Conservation (phyloP, 1,140 invertebrate species). For the Drosophila erecta region DNA sequence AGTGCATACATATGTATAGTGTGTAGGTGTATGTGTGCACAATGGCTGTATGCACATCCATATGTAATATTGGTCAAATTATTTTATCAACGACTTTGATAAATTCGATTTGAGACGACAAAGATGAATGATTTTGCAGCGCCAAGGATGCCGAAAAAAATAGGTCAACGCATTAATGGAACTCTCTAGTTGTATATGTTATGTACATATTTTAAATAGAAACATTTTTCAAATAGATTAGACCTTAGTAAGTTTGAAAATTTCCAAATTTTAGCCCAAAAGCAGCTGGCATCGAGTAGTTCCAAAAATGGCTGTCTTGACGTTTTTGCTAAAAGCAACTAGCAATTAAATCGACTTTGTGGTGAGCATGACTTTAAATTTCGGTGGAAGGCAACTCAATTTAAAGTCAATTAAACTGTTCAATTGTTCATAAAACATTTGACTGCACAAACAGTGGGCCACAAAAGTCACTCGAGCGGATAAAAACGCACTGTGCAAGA, state of each 20-base stretch:
- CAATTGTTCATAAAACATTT: conserved; percentile 50
- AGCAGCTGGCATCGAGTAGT: background rate
- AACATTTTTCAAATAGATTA: no score
- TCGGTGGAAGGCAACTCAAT: conserved; percentile 37
- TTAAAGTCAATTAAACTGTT: conserved; percentile 44
- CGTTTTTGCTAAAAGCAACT: background rate
- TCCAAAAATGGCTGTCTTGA: no score
- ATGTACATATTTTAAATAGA: no score
- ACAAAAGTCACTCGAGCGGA: conserved; percentile 14
- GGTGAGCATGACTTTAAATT: conserved; percentile 27
- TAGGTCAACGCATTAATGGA: conserved; percentile 1
- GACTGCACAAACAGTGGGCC: conserved; percentile 43
- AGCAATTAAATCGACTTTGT: conserved; percentile 9
- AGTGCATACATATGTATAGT: conserved; percentile 6
- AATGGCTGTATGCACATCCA: conserved; percentile 11
- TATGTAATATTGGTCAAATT: conserved; percentile 39
- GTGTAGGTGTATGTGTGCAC: background rate
- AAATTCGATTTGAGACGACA: conserved; percentile 28
- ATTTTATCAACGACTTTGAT: conserved; percentile 26
- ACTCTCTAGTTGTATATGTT: background rate
- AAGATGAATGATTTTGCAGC: conserved; percentile 29
- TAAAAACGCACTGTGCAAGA: conserved; percentile 12
- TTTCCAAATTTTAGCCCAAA: background rate
- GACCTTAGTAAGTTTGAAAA: background rate
- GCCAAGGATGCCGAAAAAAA: background rate